These are phyloP conservation scores for Epistrophe eligans DNA, from an alignment of 2,888 invertebrate genomes.

Conservation along the genomic window DNA sequence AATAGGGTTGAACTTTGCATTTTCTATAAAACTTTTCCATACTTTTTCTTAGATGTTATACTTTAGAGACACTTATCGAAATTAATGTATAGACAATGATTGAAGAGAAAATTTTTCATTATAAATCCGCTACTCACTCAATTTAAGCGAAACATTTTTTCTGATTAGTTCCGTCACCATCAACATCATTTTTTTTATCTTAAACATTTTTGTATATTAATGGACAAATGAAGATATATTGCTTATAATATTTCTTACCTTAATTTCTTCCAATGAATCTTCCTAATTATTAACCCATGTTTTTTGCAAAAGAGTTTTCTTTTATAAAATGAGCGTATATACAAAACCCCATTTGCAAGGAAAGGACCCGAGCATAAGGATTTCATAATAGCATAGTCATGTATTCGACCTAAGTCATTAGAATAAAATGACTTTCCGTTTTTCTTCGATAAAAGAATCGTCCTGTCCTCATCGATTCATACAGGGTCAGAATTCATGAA, in stretches of 20 bases:
- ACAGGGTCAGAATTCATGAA: background rate
- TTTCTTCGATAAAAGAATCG: background rate
- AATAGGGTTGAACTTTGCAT: no score
- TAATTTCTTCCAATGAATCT: slow-evolving; percentile 10
- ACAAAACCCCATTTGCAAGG: background rate
- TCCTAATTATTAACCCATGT: slow-evolving; percentile 6
- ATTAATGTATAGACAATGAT: no score
- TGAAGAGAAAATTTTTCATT: background rate
- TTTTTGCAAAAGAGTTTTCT: background rate
- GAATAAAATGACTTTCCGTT: background rate
- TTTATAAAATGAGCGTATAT: background rate
- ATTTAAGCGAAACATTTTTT: background rate
- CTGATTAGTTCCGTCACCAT: background rate
- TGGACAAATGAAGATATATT: background rate
- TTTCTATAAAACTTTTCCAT: no score
- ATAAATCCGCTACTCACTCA: background rate
- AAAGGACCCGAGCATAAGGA: background rate
- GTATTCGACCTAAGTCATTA: slow-evolving; percentile 17
- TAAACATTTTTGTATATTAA: background rate
- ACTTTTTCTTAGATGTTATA: no score
- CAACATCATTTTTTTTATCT: background rate
- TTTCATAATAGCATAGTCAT: background rate
- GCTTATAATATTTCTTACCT: background rate
- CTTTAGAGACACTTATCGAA: no score
- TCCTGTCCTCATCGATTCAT: background rate